Base-by-base conservation (phyloP, 2,797 vertebrate genomes). In the Oceanodroma leucorhoa region DNA sequence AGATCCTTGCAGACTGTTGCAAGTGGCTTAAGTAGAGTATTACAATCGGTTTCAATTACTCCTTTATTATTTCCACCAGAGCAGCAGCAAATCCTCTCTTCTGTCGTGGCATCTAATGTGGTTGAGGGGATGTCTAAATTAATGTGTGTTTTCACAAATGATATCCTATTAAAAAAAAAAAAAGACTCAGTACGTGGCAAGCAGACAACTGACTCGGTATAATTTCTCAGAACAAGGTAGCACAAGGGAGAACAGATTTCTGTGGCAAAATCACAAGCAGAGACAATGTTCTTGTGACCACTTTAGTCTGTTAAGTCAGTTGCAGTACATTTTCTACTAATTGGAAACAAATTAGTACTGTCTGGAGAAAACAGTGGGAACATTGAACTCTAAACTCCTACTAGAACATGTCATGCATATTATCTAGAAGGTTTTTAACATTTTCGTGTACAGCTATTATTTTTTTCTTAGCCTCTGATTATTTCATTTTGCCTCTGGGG, bases 291-390 rank as follows among this genome's bases (percentile, higher is more conserved):
- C 67, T 73, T 95, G 77, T 94, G 91, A 95, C 91, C 72, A 89
- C 65, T 83, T 83, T 58, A 93, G 48, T 78, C 86, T 92, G 75
- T 88, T 96, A 97, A 98, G 36, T 94, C 89, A 95, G 94, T 97
- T 89, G 71, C 85, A 96, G 88, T 91, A 94, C 57, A 89, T 96
- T 98, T 96, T 96, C 93, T 96, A 90, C 96, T 98, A 97, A 98
- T 95, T 97, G 93, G 94, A 97, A 98, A 97, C 94, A 97, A 98
- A 98, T 98, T 97, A 97, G 34, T 75, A 76, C 88, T 96, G 93
- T 97, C 97, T 97, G 89, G 88, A 97, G 93, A 96, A 95, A 98
- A 97, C 94, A 97, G 91, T 85, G 77, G 53, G 62, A 93, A 94
- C 87, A 94, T 9, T 96, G 93, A 97, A 87, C 87, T 93, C 64